Base-by-base conservation (phyloP, 2,888 invertebrate species). In the Microchrysa polita region DNA sequence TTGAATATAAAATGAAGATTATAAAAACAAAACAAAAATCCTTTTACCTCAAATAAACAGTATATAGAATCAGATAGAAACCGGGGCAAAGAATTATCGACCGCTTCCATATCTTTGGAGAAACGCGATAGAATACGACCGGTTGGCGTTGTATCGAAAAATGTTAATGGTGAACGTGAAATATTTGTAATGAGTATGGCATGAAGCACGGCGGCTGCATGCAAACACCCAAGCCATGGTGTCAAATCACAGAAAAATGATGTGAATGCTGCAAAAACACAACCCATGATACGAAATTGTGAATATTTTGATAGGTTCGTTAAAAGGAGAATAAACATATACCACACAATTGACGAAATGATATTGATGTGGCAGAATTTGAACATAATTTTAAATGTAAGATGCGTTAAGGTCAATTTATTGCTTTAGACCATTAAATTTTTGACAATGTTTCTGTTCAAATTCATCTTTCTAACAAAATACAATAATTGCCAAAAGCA, bases 171-270 rank as follows among this genome's bases (percentile, higher is more conserved):
- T 22, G 85, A 83, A 76, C 84, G 83, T 74, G 90, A 78, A 74
- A 89, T 82, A 75, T 86, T 86, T 42, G 77, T 73, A 74, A 90
- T 81, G 79, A 90, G 79, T 23, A 79, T 72, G 61, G 78, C 77
- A 81, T 88, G 87, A 77, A 88, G 77, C 4, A 78, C 48, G 12
- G 76, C 72, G 53, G 83, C 81, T 59, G 83, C 84, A 5, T 76
- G 78, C 75, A 83, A 77, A 42, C 78, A 79, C 79, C 90, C 92
- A 86, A 92, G 85, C 82, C 87, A 89, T 76, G 91, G 90, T 82
- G 88, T 86, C 86, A 92, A 86, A 85, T 91, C 91, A 84, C 88
- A 86, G 82, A 89, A 86, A 86, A 90, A 88, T 81, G 90, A 89
- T 81, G 87, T 82, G 81, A 90, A 79, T 82, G 91, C 93, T 93